A percentile compares a stretch with the other conserved stretches of the same genome.
phyloP scores from a whole-genome alignment of 2,113 vertebrate genomes.

The Otocyon megalotis region DNA sequence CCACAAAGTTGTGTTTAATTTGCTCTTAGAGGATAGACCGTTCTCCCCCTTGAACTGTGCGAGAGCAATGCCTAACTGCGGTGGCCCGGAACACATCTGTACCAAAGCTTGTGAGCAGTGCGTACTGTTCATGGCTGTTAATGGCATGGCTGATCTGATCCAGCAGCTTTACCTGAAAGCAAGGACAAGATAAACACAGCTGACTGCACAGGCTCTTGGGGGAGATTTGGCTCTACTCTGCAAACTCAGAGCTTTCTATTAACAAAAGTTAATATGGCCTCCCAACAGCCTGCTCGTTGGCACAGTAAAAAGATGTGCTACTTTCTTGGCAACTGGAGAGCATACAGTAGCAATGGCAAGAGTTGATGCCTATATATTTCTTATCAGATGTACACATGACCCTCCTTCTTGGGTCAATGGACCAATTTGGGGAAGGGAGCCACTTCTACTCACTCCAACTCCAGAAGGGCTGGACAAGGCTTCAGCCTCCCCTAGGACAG shows the following conservation, averaged over 20 bases:
- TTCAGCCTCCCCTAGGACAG: not conserved
- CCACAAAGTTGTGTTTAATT: constrained; percentile 87
- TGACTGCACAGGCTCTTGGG: not conserved
- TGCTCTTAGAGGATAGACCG: constrained; percentile 78
- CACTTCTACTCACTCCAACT: not conserved
- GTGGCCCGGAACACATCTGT: constrained; percentile 25
- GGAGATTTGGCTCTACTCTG: constrained; percentile 23
- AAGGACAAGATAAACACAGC: constrained; percentile 14
- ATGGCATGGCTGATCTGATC: rapidly evolving
- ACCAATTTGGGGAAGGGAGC: not conserved
- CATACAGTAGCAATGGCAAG: not conserved
- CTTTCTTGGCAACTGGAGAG: constrained; percentile 46
- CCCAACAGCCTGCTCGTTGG: not conserved
- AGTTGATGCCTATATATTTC: not conserved
- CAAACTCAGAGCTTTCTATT: constrained; percentile 42
- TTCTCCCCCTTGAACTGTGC: constrained; percentile 70
- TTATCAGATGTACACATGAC: not conserved
- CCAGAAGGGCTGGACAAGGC: not conserved
- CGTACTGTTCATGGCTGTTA: not conserved
- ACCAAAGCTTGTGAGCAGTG: rapidly evolving
- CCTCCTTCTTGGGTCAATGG: not conserved
- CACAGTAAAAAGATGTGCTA: not conserved
- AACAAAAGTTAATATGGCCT: not conserved
- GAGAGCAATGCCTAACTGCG: constrained; percentile 13
- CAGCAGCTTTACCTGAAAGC: constrained; percentile 13